Evolutionary conservation across 2,888 invertebrate genomes (phyloP).

Genomic region (Bimastos eiseni): DNA sequence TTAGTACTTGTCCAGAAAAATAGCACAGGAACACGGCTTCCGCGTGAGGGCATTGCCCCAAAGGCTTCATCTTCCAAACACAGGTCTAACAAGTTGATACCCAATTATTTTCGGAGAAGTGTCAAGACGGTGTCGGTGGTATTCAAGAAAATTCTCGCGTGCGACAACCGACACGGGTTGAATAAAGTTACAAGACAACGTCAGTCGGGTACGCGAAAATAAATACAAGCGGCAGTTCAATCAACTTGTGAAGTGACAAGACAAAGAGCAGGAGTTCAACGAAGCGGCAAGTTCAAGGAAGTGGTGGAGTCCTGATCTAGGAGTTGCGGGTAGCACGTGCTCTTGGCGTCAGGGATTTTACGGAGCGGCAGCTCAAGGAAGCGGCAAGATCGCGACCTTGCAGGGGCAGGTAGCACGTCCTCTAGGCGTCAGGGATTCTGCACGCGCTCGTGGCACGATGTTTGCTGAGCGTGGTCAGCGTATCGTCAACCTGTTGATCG

Average conservation of each 20-base stretch:
- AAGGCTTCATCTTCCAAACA: neutral
- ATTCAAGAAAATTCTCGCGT: neutral
- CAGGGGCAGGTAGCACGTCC: neutral
- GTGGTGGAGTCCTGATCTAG: too few species aligned
- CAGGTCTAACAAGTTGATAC: neutral
- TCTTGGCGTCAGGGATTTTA: too few species aligned
- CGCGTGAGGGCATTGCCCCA: neutral
- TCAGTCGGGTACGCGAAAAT: neutral
- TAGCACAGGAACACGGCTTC: neutral
- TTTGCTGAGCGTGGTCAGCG: neutral
- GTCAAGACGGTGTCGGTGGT: neutral
- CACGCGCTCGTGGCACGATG: neutral
- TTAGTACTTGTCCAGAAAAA: neutral
- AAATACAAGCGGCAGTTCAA: neutral
- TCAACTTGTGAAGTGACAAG: neutral
- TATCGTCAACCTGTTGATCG: conserved; percentile 1
- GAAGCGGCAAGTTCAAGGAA: too few species aligned
- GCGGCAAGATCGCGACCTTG: neutral
- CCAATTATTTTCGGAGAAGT: neutral
- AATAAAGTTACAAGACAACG: neutral
- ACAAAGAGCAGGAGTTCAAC: neutral
- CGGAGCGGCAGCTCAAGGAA: neutral
- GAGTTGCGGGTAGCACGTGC: too few species aligned
- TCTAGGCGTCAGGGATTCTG: neutral
- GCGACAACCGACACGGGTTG: neutral